phyloP scores from a whole-genome alignment of 2,113 vertebrate genomes.

The Fregata magnificens region DNA sequence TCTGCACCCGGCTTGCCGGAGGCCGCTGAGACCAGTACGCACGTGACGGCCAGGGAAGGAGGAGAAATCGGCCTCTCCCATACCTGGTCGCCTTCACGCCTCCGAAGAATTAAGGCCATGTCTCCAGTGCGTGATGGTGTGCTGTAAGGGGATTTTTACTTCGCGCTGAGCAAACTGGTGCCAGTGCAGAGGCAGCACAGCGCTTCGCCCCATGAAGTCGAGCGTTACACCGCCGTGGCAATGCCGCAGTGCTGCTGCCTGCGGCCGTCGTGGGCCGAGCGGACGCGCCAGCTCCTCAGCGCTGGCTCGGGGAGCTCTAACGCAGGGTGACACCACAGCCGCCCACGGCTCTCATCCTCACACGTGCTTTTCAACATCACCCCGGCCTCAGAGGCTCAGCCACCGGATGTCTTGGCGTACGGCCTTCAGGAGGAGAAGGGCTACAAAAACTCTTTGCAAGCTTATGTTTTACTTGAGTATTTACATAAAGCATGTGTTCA shows the following conservation, averaged over 20 bases:
- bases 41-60: fast-evolving
- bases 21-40: background rate
- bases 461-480: background rate
- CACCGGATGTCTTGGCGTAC: background rate
- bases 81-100: fast-evolving
- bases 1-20: fast-evolving
- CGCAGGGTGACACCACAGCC: background rate
- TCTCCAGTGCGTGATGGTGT: fast-evolving
- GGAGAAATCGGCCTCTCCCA: fast-evolving
- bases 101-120: fast-evolving
- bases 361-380: fast-evolving
- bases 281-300: background rate
- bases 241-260: fast-evolving
- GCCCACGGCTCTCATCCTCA: fast-evolving
- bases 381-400: background rate
- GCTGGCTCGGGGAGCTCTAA: background rate
- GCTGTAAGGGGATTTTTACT: background rate
- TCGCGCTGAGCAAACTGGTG: fast-evolving
- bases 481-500: background rate
- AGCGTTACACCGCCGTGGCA: fast-evolving
- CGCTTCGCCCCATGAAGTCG: fast-evolving
- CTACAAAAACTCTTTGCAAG: background rate
- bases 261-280: fast-evolving
- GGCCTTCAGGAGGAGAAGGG: background rate
- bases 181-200: background rate